phyloP scores from a whole-genome alignment of 2,888 invertebrate genomes.

The Tetragonisca angustula region DNA sequence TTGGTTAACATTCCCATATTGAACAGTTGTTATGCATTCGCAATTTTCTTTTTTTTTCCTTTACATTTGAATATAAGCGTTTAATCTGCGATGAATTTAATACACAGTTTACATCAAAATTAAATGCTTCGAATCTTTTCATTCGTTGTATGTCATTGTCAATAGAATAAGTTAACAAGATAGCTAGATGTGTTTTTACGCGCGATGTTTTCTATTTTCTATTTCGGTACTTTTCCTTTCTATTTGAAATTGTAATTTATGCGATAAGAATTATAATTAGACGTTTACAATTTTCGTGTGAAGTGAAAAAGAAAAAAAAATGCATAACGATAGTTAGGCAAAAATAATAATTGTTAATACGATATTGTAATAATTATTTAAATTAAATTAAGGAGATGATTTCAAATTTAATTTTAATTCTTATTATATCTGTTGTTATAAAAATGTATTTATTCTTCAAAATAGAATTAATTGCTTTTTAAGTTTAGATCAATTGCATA shows the following conservation, averaged over 20 bases:
- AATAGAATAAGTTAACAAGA: slow-evolving; percentile 7
- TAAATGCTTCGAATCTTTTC: slow-evolving; percentile 3
- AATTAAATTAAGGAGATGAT: slow-evolving; percentile 6
- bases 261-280: not conserved
- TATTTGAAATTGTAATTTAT: not conserved
- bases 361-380: slow-evolving; percentile 1
- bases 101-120: slow-evolving; percentile 6
- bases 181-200: not conserved
- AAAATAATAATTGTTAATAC: not conserved
- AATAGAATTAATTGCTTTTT: slow-evolving; percentile 46
- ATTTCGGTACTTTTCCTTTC: not conserved
- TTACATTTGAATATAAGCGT: slow-evolving; percentile 24
- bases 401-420: slow-evolving; percentile 36
- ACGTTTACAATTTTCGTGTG: not conserved
- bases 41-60: not conserved
- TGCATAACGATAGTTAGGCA: not conserved
- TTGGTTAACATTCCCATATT: slow-evolving; percentile 19
- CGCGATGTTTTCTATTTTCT: not conserved
- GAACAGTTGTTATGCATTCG: slow-evolving; percentile 4
- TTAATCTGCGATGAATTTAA: slow-evolving; percentile 13
- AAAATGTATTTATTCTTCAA: slow-evolving; percentile 25
- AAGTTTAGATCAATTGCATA: slow-evolving; percentile 45
- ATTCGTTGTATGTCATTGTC: not conserved
- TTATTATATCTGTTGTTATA: slow-evolving; percentile 34
- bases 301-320: not conserved